Conservation (phyloP, 2,888 invertebrate genomes). For the Dusona sp. region DNA sequence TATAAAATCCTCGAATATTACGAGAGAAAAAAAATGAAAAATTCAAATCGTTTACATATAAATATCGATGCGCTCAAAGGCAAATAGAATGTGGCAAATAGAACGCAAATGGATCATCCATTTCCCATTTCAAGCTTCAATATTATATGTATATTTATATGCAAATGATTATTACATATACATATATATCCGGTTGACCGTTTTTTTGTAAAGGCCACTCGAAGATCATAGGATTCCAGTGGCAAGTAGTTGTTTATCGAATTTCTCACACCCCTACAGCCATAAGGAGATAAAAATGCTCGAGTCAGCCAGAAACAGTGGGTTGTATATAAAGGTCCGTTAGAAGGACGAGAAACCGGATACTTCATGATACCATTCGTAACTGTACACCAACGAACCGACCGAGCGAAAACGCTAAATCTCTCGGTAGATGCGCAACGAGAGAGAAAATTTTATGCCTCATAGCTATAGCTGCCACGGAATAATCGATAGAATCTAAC, state of each 20-base stretch:
- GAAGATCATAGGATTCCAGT: background rate
- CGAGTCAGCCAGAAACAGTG: slow-evolving; percentile 29
- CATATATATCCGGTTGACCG: background rate
- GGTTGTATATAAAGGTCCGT: slow-evolving; percentile 14
- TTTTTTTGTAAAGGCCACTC: background rate
- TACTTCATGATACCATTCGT: slow-evolving; percentile 36
- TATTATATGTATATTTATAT: background rate
- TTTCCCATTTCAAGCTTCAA: background rate
- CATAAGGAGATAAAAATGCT: slow-evolving; percentile 6
- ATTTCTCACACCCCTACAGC: slow-evolving; percentile 15
- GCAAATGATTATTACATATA: background rate
- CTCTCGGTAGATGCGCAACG: slow-evolving; percentile 46
- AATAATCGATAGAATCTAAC: slow-evolving; percentile 36
- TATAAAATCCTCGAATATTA: background rate
- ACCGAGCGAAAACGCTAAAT: slow-evolving; percentile 45
- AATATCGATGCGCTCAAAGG: background rate
- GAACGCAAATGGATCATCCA: background rate
- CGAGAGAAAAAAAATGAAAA: background rate
- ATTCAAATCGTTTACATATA: background rate
- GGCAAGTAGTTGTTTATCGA: slow-evolving; percentile 34
- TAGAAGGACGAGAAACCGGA: slow-evolving; percentile 28
- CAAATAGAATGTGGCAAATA: background rate
- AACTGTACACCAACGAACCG: slow-evolving; percentile 41
- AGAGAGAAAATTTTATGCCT: slow-evolving; percentile 36
- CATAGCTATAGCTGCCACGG: slow-evolving; percentile 8